Conservation (phyloP, 2,113 vertebrate genomes). For the Scophthalmus maximus region DNA sequence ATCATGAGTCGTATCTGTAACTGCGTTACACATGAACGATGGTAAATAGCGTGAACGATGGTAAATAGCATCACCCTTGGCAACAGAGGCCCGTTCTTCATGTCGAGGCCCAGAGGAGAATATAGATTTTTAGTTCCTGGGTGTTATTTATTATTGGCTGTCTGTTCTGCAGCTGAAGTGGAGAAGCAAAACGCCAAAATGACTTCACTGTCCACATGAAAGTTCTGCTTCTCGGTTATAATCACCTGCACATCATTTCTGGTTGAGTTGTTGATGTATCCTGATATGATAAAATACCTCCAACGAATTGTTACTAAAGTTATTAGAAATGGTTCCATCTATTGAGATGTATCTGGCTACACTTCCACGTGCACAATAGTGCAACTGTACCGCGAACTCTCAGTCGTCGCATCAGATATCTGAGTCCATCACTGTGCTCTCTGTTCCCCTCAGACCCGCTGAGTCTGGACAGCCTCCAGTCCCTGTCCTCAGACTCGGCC, state of each 20-base stretch:
- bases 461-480: conserved; percentile 92
- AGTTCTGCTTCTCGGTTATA: neutral
- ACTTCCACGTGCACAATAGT: neutral
- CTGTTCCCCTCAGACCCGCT: conserved; percentile 84
- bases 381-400: too few relatives aligned
- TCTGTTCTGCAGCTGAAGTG: neutral
- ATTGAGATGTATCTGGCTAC: neutral
- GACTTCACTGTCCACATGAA: neutral
- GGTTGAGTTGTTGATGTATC: neutral
- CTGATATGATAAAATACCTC: neutral
- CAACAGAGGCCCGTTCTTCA: neutral
- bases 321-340: too few relatives aligned
- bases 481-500: conserved; percentile 94
- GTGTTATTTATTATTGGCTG: conserved; percentile 16
- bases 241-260: neutral
- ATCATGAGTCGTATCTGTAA: neutral
- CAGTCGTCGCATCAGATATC: too few relatives aligned
- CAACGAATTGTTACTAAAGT: too few relatives aligned
- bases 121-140: conserved; percentile 17
- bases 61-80: neutral
- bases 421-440: too few relatives aligned
- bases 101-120: neutral
- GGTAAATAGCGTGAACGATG: neutral
- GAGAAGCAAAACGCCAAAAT: neutral
- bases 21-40: neutral